Evolutionary conservation across 2,888 invertebrate genomes (phyloP), one percentile per base, ranked within the genome.

Genomic region (Bursaphelenchus okinawaensis): DNA sequence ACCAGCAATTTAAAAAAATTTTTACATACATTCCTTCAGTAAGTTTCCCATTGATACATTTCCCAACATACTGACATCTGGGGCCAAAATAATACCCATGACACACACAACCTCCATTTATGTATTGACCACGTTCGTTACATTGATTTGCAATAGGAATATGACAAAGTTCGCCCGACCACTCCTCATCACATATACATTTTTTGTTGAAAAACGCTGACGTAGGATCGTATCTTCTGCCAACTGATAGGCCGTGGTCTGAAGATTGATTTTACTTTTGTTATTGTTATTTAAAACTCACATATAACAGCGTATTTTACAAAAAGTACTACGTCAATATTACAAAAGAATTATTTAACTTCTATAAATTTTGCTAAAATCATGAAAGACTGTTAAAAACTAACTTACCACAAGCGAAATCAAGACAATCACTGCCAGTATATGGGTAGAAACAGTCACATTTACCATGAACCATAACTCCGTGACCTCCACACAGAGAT

Each of bases 41-140:
- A 19, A 74, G 57, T 16, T 55, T 65, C 22, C 78, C 79, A 40
- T 73, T 67, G n/a, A 72, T 71, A 61, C 79, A 79, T 29, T 68
- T 66, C 51, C 74, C 72, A 12, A 77, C 77, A 63, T 78, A 79
- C 65, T 79, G 79, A 57, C 79, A 79, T 27, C 69, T 63, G 52
- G 74, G 72, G n/a, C 79, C 79, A 62, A 79, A 79, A 65, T 74
- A 78, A 51, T 64, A 72, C 4, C 77, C 79, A 22, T 77, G 71
- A 60, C 79, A 79, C 22, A 69, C 70, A 52, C 79, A 79, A 20
- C 68, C 67, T 19, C 73, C 73, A 29, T 67, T 68, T 40, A 70
- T 70, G 73, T 77, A 79, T 59, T 78, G 74, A 19, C 79, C 79
- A n/a, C 72, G 68, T 55, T 72, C 75, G 57, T 72, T 75, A 62